phyloP scores from a whole-genome alignment of 2,113 vertebrate genomes.

The Dermatemys mawii region DNA sequence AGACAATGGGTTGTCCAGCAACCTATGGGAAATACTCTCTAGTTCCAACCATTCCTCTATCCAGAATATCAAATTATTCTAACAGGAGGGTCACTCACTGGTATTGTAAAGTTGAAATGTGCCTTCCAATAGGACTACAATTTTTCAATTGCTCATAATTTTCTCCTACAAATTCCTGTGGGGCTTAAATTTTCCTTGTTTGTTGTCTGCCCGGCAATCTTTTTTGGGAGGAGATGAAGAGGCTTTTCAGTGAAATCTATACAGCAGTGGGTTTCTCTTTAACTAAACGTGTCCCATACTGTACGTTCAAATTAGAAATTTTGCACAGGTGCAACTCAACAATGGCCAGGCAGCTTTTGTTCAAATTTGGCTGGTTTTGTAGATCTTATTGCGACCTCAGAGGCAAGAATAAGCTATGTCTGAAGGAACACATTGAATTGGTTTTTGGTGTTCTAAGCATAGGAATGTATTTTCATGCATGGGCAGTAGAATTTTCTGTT shows the following conservation, averaged over 20 bases:
- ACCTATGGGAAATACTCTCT: not conserved
- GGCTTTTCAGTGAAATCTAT: conserved; percentile 4
- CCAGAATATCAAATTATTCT: not conserved
- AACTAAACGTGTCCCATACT: not conserved
- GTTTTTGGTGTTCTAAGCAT: conserved; percentile 4
- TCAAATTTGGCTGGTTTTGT: conserved; percentile 6
- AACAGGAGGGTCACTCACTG: not conserved
- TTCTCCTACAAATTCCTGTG: not conserved
- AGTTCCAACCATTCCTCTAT: conserved; percentile 25
- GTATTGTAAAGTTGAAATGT: conserved; percentile 5
- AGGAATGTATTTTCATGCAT: conserved; percentile 15
- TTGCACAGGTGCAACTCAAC: not conserved
- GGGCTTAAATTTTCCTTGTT: not conserved
- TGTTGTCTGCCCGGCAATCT: not conserved
- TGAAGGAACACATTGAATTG: conserved; percentile 13
- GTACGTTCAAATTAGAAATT: not conserved
- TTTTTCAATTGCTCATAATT: conserved; percentile 28
- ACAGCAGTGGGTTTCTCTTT: not conserved
- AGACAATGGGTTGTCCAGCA: conserved; percentile 20
- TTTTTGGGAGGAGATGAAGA: not conserved
- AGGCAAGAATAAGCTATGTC: not conserved
- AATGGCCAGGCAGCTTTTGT: conserved; percentile 11
- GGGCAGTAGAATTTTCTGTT: not conserved
- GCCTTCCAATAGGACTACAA: not conserved
- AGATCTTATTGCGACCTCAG: not conserved